Conservation (phyloP, 2,797 vertebrate genomes). For the Okamejei kenojei region DNA sequence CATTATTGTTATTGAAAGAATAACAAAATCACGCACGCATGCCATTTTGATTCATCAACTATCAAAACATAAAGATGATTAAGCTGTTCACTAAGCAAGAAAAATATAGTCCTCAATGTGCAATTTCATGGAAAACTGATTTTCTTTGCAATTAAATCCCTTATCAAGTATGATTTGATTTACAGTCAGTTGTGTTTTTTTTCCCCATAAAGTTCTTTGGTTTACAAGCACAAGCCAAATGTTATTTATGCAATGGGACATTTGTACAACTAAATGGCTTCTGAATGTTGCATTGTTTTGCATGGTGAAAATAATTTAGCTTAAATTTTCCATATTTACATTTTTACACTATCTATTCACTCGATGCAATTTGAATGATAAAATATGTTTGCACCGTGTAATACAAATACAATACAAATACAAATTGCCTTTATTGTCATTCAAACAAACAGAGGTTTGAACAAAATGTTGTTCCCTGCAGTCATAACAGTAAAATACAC, state of each 20-base stretch:
- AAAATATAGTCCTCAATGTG: background rate
- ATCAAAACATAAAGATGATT: background rate
- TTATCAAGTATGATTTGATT: background rate
- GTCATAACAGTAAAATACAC: too few species aligned
- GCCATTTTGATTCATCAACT: background rate
- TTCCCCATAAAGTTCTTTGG: background rate
- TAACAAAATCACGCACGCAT: background rate
- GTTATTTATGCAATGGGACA: background rate
- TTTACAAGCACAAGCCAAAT: background rate
- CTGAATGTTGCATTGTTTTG: background rate
- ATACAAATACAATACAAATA: too few species aligned
- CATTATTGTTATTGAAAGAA: background rate
- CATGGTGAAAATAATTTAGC: background rate
- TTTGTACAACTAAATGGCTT: background rate
- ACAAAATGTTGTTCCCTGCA: too few species aligned
- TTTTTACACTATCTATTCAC: background rate
- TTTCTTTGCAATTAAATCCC: background rate
- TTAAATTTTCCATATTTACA: background rate
- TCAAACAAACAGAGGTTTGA: too few species aligned
- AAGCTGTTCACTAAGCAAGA: background rate
- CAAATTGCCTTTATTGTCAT: too few species aligned
- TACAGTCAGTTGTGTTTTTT: background rate
- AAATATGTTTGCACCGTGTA: background rate
- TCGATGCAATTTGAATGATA: background rate
- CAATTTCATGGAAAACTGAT: background rate